Evolutionary conservation across 2,888 invertebrate genomes (phyloP).

Genomic region (Gymnosoma rotundatum): DNA sequence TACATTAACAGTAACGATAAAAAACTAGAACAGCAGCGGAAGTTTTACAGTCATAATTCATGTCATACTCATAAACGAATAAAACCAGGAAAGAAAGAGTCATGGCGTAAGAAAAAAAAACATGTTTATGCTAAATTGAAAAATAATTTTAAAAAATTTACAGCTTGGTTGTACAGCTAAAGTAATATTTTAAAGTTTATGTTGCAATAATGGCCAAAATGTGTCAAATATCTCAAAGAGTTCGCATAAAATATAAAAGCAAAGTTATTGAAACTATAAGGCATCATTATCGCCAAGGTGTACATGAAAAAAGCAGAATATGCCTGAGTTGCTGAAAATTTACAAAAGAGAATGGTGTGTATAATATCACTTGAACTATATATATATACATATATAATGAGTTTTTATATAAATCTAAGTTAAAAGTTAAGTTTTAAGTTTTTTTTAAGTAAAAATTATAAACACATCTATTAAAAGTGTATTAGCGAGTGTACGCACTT

Average conservation of each 20-base stretch:
- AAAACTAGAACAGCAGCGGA: constrained; percentile 35
- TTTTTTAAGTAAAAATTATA: too few relatives aligned
- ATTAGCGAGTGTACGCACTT: too few relatives aligned
- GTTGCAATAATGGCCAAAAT: constrained; percentile 39
- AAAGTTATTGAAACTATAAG: constrained; percentile 42
- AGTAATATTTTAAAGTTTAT: constrained; percentile 29
- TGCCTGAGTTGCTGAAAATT: constrained; percentile 39
- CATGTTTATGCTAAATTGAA: constrained; percentile 16
- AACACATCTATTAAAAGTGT: too few relatives aligned
- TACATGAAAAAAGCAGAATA: background rate
- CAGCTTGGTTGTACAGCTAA: background rate
- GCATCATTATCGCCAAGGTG: background rate
- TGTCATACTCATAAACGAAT: constrained; percentile 23
- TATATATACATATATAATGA: background rate
- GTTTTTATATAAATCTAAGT: background rate
- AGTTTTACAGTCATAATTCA: constrained; percentile 52
- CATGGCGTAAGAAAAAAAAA: constrained; percentile 20
- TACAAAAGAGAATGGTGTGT: constrained; percentile 38
- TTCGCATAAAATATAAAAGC: constrained; percentile 57
- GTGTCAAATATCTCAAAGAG: constrained; percentile 59
- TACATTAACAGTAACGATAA: constrained; percentile 20
- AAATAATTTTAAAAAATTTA: background rate
- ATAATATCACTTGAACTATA: background rate
- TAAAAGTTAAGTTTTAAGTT: too few relatives aligned
- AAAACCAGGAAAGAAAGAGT: background rate